Evolutionary conservation across 2,888 invertebrate species (phyloP), one percentile per base, ranked within the genome.

Genomic region (Julus scandinavius): DNA sequence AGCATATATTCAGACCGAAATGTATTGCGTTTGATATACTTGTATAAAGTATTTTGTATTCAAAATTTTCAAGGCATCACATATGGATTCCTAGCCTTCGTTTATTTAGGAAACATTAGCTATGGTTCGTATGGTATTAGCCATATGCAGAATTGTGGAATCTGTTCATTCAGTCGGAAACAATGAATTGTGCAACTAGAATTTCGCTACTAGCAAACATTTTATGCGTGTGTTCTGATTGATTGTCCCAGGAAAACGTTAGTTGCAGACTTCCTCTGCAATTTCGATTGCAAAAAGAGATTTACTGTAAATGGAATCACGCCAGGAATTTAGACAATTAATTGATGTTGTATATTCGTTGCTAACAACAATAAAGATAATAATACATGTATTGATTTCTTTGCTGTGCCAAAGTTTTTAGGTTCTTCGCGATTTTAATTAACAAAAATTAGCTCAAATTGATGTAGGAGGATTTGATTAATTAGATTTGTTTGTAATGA

Each of bases 381-480:
- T 72, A 72, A 72, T 72, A 29, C 29, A 11, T 29, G 72, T 29
- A 72, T 11, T 29, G 72, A 29, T 72, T 29, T 72, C 29, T 29
- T 38, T 13, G 29, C 29, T 72, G 72, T 72, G 72, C 72, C 72
- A 54, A 72, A 72, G 45, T 29, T 72, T 29, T 72, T 29, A 29
- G 29, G 5, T 7, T 29, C 11, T 29, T 72, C 72, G n/a, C 29
- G 29, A 6, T 54, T 54, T 72, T 72, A 72, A 72, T 72, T 72
- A 72, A 72, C 72, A 29, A 72, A 72, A 72, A 54, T 72, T 29
- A 72, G n/a, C 72, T 72, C 72, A n/a, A 72, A 63, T 63, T n/a
- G 58, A 63, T 63, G 58, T 63, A n/a, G n/a, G n/a, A 63, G 58
- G n/a, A 20, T 63, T 63, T n/a, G n/a, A 45, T 45, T 45, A 5